Base-by-base conservation (phyloP, 2,888 invertebrate species). In the Chalcis sispes region DNA sequence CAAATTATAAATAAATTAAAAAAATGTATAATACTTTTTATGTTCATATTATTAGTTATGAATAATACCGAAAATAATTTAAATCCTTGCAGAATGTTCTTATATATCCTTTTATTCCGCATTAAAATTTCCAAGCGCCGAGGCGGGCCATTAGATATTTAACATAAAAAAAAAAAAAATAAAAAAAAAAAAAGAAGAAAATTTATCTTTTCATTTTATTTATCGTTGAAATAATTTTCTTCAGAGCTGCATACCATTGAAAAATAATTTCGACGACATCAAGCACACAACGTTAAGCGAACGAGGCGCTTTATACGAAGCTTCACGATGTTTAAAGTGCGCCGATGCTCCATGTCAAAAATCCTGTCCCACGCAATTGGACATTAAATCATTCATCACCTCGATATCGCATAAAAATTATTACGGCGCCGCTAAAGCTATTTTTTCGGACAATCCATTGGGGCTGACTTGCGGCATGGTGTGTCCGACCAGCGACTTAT, bases 261-360 rank as follows among this genome's bases (percentile, higher is more conserved):
- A 91, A 77, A 97, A 97, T 81, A 96, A 99, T 89, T 99, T 99
- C 88, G 95, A 96, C 80, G 99, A 99, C 85, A 95, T 99, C 78
- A 99, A 99, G 87, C 98, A 97, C 84, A 99, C 98, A 0, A 99
- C 99, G 0, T 87, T 99, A 56, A 98, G 98, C 71, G 99, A 99
- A 89, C 92, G 99, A 18, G 98, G 95, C 0, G 99, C 99, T 0
- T 89, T 99, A 42, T 93, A 91, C 79, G 98, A 98, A 89, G 96
- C 98, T 0, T 93, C 94, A 0, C 91, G 97, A 62, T 97, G 97
- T 83, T 90, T 97, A 23, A 97, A 97, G 88, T 97, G 97, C 87
- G 96, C 95, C 0, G 98, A 99, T 89, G 98, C 98, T 0, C 98
- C 98, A 0, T 99, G 99, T 85, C 99, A 99, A 90, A 99, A 99